Evolutionary conservation across 2,113 vertebrate species (phyloP).

Genomic region (Strigops habroptila): DNA sequence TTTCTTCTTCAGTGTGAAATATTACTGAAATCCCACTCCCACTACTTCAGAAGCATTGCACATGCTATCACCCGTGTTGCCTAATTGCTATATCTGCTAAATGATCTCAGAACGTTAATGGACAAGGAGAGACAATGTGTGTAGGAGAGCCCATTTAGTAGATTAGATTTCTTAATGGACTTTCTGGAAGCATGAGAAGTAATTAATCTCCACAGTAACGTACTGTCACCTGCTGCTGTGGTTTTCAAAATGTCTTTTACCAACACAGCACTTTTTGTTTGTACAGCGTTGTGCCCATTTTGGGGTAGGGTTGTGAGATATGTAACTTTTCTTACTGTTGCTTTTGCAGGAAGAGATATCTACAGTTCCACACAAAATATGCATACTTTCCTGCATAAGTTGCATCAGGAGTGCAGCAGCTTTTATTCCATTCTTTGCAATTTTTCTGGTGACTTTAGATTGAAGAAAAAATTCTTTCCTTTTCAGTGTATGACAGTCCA

Average conservation of each 20-base stretch:
- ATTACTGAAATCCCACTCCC: neutral
- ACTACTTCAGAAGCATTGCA: neutral
- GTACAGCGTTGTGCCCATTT: neutral
- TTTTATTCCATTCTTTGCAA: neutral
- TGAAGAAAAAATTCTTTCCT: neutral
- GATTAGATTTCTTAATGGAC: constrained; percentile 61
- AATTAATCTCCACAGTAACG: constrained; percentile 32
- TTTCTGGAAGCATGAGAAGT: constrained; percentile 19
- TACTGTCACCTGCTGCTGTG: neutral
- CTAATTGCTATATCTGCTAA: constrained; percentile 28
- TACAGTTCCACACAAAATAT: neutral
- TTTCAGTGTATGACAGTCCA: neutral
- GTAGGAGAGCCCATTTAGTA: constrained; percentile 7
- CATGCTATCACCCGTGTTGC: neutral
- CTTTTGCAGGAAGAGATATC: neutral
- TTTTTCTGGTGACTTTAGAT: neutral
- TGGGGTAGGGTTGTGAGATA: neutral
- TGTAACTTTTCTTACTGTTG: neutral
- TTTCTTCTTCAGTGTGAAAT: neutral
- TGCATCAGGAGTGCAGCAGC: neutral
- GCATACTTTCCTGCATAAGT: neutral
- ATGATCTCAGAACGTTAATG: constrained; percentile 28
- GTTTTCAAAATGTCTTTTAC: neutral
- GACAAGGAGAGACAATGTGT: constrained; percentile 5
- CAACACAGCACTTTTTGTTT: neutral